Evolutionary conservation across 2,888 invertebrate species (phyloP).

Genomic region (Altica lythri): DNA sequence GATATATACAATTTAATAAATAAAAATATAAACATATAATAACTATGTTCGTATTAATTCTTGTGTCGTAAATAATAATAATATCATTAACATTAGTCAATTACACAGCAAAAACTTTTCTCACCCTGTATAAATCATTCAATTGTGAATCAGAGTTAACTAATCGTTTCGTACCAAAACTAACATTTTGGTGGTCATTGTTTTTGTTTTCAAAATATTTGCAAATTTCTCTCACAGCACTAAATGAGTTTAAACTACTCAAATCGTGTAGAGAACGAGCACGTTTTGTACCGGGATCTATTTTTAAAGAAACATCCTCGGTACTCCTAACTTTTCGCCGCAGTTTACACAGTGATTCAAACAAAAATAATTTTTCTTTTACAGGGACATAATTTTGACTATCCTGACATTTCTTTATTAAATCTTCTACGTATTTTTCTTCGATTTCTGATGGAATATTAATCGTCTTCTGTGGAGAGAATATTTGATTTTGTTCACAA

Average conservation of each 20-base stretch:
- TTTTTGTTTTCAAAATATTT: slow-evolving; percentile 69
- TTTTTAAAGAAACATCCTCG: slow-evolving; percentile 63
- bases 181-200: slow-evolving; percentile 18
- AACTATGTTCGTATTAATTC: not conserved
- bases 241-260: slow-evolving; percentile 57
- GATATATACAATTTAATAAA: slow-evolving; percentile 26
- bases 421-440: slow-evolving; percentile 58
- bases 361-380: slow-evolving; percentile 70
- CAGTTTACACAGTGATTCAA: slow-evolving; percentile 70
- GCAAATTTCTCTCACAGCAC: slow-evolving; percentile 68
- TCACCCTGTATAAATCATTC: slow-evolving; percentile 32
- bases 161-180: slow-evolving; percentile 18
- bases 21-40: slow-evolving; percentile 7
- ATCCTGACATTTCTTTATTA: slow-evolving; percentile 62
- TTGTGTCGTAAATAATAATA: slow-evolving; percentile 1
- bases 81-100: not conserved
- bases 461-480: not conserved
- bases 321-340: slow-evolving; percentile 67
- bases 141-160: slow-evolving; percentile 31
- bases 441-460: slow-evolving; percentile 38
- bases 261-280: slow-evolving; percentile 72
- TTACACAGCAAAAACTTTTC: slow-evolving; percentile 29
- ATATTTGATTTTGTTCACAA: slow-evolving; percentile 23
- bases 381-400: slow-evolving; percentile 72
- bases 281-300: slow-evolving; percentile 59